phyloP scores from a whole-genome alignment of 2,797 vertebrate genomes.

The Muscicapa comitata region DNA sequence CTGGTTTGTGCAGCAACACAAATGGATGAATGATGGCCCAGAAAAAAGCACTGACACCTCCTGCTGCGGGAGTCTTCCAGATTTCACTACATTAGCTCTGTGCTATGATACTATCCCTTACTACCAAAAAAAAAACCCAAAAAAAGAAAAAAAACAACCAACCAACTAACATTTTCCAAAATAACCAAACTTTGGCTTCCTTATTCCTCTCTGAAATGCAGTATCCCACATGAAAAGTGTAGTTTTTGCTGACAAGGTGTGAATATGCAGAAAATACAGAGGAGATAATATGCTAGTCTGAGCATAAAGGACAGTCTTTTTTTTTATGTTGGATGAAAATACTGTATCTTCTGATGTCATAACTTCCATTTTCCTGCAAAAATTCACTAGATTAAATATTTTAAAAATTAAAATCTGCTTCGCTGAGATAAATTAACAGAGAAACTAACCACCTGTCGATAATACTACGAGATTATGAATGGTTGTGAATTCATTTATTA shows the following conservation, averaged over 20 bases:
- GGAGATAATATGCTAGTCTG: not conserved
- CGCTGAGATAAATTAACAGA: not conserved
- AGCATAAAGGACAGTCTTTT: not conserved
- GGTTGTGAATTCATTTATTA: not conserved
- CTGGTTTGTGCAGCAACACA: not conserved
- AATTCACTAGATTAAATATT: not conserved
- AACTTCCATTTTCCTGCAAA: not conserved
- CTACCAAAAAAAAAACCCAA: too few species aligned
- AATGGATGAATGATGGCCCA: not conserved
- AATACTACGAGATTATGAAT: not conserved
- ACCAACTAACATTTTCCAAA: rapidly evolving
- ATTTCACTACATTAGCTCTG: not conserved
- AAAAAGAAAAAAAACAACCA: not conserved
- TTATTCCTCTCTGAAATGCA: not conserved
- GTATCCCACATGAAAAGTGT: not conserved
- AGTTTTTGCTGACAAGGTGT: not conserved
- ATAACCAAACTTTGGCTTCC: not conserved
- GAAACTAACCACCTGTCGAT: not conserved
- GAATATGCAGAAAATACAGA: not conserved
- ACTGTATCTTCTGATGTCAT: not conserved
- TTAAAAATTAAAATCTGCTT: not conserved
- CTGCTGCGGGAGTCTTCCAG: not conserved
- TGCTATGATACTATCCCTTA: not conserved
- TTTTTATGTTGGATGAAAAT: not conserved
- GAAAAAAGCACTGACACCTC: not conserved